Base-by-base conservation (phyloP, 92 coral and sea anemone genomes). In the Umimayanthus chanpuru region DNA sequence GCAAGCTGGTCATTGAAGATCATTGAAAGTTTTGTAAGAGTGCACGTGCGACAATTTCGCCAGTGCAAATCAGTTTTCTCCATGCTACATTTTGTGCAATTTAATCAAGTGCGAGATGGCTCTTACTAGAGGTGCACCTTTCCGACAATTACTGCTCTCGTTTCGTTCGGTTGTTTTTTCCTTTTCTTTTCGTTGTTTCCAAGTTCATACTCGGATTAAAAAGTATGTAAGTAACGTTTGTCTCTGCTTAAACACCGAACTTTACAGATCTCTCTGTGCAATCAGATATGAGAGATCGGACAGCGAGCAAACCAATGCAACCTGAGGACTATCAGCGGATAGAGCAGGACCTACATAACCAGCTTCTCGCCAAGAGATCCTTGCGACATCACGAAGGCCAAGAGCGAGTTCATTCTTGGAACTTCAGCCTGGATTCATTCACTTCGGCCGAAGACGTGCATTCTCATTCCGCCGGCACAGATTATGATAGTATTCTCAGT, bases 321-420 rank as follows among this genome's bases (percentile, higher is more conserved):
- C 92, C 97, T 61, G 99, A 95, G 10, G 98, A 97, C 82, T 97
- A 91, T 61, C 94, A 91, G 61, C 88, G 93, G 72, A 95, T 97
- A 81, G 99, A 97, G 44, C 94, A 95, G 76, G 99, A 97, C 73
- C 66, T 97, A 55, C 99, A 95, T 43, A 93, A 93, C 77, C 99
- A 97, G 81, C 93, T 97, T 44, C 91, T 85, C 82, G 92, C 92
- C 84, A 89, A 93, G 81, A 89, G 76, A 47, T 82, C 87, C 7
- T 75, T 76, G 56, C 86, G 88, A 39, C 88, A 93, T 21, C 94
- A 93, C 36, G 90, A 94, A 43, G 94, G 95, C 1, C 95, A 92
- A 50, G 91, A 90, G 38, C 91, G 92, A 86, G 96, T 97, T 10
- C 96, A 95, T 85, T 89, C 95, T 2, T 97, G 99, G 99, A 93